These are phyloP conservation scores for Austrolebias charrua DNA, from an alignment of 2,797 vertebrate species.

Conservation along the genomic window DNA sequence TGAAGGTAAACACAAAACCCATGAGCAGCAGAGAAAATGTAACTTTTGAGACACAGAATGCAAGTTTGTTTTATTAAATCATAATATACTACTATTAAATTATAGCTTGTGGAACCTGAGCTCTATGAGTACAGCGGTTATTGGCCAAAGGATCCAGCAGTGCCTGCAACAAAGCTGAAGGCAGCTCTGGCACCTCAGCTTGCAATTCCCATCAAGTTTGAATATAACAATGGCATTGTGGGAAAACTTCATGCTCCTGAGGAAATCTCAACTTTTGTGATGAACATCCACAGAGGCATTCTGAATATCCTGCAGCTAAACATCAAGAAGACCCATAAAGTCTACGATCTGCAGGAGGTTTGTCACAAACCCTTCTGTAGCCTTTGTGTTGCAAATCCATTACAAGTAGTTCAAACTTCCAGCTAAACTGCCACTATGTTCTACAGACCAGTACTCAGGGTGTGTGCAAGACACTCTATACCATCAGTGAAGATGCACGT, in stretches of 20 bases:
- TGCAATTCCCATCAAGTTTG: constrained; percentile 77
- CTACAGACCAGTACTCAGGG: constrained; percentile 73
- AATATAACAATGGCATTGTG: constrained; percentile 74
- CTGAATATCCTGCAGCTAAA: constrained; percentile 78
- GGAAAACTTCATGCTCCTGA: constrained; percentile 72
- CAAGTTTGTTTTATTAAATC: no score
- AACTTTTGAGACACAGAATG: neutral
- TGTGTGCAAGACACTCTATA: constrained; percentile 84
- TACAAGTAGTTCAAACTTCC: neutral
- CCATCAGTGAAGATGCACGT: constrained; percentile 78
- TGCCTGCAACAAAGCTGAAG: constrained; percentile 71
- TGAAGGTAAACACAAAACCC: constrained; percentile 75
- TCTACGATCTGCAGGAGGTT: constrained; percentile 84
- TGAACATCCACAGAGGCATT: constrained; percentile 80
- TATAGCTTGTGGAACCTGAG: constrained; percentile 73
- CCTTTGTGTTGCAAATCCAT: neutral
- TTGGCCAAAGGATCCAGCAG: constrained; percentile 72
- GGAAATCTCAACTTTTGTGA: constrained; percentile 62
- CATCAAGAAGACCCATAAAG: constrained; percentile 72
- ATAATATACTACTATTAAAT: neutral
- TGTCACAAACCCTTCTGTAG: constrained; percentile 22
- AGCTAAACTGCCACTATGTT: constrained; percentile 25
- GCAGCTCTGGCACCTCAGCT: constrained; percentile 70
- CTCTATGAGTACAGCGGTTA: constrained; percentile 78
- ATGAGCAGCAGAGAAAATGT: neutral